Base-by-base conservation (phyloP, 2,113 vertebrate species). In the Camelus bactrianus region DNA sequence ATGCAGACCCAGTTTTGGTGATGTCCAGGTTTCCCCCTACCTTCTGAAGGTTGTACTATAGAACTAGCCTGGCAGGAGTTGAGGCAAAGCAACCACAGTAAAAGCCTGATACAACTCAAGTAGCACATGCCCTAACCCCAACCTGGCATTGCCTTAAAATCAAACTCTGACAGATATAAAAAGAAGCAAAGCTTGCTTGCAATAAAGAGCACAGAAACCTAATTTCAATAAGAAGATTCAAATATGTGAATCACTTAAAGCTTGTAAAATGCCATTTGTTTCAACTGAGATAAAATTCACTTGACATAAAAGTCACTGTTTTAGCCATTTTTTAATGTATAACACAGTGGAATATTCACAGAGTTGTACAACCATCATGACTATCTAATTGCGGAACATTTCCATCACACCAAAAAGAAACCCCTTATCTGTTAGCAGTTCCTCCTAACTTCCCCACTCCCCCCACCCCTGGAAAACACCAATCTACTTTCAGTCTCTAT, bases 191-290 rank as follows among this genome's bases (percentile, higher is more conserved):
- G 0, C 35, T 89, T 35, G 28, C 60, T 76, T 85, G 73, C 46
- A 96, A 91, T 80, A 93, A 94, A 95, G 56, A 95, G 19, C 80
- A 58, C 52, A 81, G 64, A 90, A 84, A 76, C 17, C 67, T 67
- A 85, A 94, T 93, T 91, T 93, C 86, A 94, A 70, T 89, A 80
- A 90, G 88, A 87, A 67, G 30, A 93, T 75, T 94, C 56, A 94
- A 91, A 93, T 70, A 54, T 56, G 81, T 46, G n/a, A 81, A 70
- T 38, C 60, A 77, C 77, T 70, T 54, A 77, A 91, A 85, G 42
- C 20, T 52, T 85, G 16, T 84, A 91, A 88, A 94, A 89, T 94
- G 60, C 9, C 62, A 64, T 60, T 89, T 87, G 88, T 93, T 93
- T 84, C 7, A 52, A 97, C 58, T 86, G 87, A 87, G 38, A 91